Percentiles rank a stretch among this genome's conserved stretches.
These are phyloP conservation scores for Choloepus didactylus DNA, from an alignment of 2,797 vertebrate species.

Conservation along the genomic window DNA sequence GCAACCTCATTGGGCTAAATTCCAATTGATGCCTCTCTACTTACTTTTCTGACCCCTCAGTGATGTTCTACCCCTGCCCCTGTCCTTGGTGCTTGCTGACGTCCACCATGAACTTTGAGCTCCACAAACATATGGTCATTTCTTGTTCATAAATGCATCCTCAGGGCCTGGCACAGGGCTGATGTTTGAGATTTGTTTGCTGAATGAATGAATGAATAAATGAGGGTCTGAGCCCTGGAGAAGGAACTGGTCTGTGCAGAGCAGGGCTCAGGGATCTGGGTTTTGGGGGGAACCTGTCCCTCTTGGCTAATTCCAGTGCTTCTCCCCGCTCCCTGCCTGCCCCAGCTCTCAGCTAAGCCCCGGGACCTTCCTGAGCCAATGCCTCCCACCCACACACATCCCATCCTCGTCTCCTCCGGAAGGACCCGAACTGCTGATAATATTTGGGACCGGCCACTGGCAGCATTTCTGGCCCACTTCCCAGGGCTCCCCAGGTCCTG, in stretches of 20 bases:
- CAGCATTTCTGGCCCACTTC: neutral
- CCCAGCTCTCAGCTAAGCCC: neutral
- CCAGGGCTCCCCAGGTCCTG: neutral
- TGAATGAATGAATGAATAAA: neutral
- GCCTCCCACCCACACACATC: accelerated
- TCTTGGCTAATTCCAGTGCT: no score
- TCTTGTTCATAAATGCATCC: neutral
- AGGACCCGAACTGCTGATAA: neutral
- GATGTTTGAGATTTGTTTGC: neutral
- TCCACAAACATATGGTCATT: accelerated
- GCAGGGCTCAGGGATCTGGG: neutral
- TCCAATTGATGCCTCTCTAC: neutral
- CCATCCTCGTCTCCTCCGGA: neutral
- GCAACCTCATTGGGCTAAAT: neutral
- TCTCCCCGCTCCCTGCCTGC: neutral
- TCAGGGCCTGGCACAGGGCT: accelerated
- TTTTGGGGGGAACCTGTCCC: no score
- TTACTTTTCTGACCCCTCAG: neutral
- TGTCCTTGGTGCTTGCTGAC: neutral
- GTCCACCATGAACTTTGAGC: neutral
- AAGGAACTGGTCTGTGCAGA: neutral
- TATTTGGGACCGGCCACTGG: accelerated
- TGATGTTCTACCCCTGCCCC: no score
- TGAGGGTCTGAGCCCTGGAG: neutral
- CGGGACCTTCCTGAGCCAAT: neutral